Evolutionary conservation across 1,140 invertebrate species (phyloP), one percentile per base, ranked within the genome.

Genomic region (Chelonus insularis): DNA sequence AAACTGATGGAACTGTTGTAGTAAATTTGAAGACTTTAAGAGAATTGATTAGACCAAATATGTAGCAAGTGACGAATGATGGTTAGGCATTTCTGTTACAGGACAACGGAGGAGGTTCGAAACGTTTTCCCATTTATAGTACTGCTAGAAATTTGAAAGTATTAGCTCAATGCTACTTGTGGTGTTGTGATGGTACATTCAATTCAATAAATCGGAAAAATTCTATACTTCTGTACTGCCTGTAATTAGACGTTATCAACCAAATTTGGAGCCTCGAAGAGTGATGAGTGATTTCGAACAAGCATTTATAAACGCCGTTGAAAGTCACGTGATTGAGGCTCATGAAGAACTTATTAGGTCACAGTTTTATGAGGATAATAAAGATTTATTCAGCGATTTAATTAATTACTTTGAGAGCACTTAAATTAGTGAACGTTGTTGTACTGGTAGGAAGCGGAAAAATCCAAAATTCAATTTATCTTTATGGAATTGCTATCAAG

Each of bases 261-360:
- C 57, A 12, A 20, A 43, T 21, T 54, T 61, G 9, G 48, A 58
- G 9, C 64, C 56, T 23, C 2, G 55, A 41, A 34, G 50, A 2
- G 32, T 60, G 2, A 59, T 60, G 8, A 1, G 37, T 18, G 61
- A 63, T 47, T 59, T 57, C 32, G 65, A 67, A 48, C 12, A 25
- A 23, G 55, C 55, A n/a, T 50, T 50, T 16, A 48, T 58, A 3
- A 43, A 45, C 9, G 62, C 65, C 20, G 7, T 64, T 6, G 4
- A 23, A 8, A 21, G 36, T 51, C 3, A 12, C 11, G 36, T 52
- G n/a, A 18, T 61, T 32, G 12, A n/a, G 1, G 41, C 50, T 7
- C 55, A 34, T 21, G 36, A 54, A 9, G 9, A 11, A 2, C 12
- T 54, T 1, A 16, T 20, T 4, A 23, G 4, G 5, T 61, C 50